These are phyloP conservation scores for Synodontis membranacea DNA, from an alignment of 2,113 vertebrate genomes.

Conservation along the genomic window DNA sequence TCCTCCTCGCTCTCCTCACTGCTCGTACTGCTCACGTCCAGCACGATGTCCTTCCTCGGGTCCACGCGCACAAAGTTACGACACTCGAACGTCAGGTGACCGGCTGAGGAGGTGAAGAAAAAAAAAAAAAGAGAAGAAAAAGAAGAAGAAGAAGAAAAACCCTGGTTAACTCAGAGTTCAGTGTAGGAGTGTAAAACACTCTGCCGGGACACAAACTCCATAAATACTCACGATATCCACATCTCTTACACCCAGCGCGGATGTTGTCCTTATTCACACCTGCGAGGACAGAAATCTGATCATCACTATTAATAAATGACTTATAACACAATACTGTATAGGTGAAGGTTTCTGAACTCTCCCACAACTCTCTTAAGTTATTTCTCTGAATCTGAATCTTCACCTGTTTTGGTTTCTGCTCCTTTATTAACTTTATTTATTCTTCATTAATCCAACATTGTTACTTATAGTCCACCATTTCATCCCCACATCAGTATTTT, in stretches of 20 bases:
- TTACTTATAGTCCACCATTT: no score
- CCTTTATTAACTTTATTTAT: no score
- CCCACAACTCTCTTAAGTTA: background rate
- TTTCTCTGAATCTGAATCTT: no score
- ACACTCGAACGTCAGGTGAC: constrained; percentile 96
- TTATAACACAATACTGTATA: background rate
- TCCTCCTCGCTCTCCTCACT: constrained; percentile 88
- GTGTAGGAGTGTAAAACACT: background rate
- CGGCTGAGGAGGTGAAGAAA: constrained; percentile 76
- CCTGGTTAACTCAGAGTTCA: background rate
- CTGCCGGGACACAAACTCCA: background rate
- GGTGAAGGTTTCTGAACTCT: background rate
- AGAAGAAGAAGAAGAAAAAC: no score
- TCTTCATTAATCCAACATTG: no score
- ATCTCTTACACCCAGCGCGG: constrained; percentile 97
- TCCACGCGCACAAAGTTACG: constrained; percentile 96
- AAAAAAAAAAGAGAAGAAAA: constrained; percentile 14
- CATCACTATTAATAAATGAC: background rate
- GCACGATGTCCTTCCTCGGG: constrained; percentile 95
- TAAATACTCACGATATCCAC: constrained; percentile 93
- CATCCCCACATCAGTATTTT: no score
- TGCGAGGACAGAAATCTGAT: constrained; percentile 70
- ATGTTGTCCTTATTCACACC: constrained; percentile 97
- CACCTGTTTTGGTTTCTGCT: no score
- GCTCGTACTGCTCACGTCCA: constrained; percentile 98